Percentiles rank a stretch among this genome's conserved stretches.
phyloP scores from a whole-genome alignment of 2,113 vertebrate species.

The Corythaixoides concolor region DNA sequence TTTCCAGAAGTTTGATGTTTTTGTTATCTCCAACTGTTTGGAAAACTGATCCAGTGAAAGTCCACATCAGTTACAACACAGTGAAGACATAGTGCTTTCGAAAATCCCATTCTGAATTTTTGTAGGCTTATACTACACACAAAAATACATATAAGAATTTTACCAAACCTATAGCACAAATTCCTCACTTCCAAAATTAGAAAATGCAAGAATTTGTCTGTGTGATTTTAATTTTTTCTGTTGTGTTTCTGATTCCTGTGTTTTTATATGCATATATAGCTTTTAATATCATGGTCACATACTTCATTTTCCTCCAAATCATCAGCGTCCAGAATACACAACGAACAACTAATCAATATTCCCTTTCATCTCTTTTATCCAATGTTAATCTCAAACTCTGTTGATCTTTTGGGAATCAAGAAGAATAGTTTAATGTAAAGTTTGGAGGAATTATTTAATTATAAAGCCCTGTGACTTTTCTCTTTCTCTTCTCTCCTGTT shows the following conservation, averaged over 20 bases:
- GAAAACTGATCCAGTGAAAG: neutral
- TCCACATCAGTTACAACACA: neutral
- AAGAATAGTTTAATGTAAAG: neutral
- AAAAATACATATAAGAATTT: neutral
- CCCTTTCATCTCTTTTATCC: constrained; percentile 9
- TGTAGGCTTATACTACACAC: neutral
- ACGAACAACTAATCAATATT: neutral
- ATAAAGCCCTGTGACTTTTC: neutral
- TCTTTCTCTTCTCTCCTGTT: neutral
- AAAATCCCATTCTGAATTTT: neutral
- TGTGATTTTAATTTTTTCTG: neutral
- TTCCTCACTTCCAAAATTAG: neutral
- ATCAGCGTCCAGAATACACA: neutral
- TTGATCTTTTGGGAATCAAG: neutral
- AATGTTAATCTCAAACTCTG: neutral
- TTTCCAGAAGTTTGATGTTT: neutral
- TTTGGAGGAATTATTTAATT: neutral
- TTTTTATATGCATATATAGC: neutral
- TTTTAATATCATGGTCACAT: neutral
- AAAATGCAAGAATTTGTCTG: neutral
- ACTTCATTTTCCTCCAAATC: neutral
- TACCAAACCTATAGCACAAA: neutral
- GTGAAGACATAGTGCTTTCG: neutral
- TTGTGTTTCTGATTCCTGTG: neutral
- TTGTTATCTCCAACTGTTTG: neutral